A percentile compares a stretch with the other conserved stretches of the same genome.
Evolutionary conservation across 2,113 vertebrate genomes (phyloP).

Genomic region (Carollia perspicillata): DNA sequence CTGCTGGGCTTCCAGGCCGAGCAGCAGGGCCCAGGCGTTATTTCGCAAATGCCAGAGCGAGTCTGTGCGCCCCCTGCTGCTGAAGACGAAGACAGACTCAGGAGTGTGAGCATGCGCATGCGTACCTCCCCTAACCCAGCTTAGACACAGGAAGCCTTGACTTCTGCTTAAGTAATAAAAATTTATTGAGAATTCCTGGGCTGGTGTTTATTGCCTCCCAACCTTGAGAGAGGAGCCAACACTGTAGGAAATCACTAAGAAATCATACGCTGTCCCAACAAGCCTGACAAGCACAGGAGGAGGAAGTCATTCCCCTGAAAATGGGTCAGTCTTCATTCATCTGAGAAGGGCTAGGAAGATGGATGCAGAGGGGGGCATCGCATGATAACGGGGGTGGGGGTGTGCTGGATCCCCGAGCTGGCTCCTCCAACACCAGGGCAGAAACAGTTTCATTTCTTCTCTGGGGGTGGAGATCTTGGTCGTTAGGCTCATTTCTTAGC

Average conservation of each 20-base stretch:
- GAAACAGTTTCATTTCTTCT: not conserved
- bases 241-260: conserved; percentile 51
- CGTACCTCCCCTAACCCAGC: not conserved
- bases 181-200: conserved; percentile 74
- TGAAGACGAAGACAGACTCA: not conserved
- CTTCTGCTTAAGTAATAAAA: conserved; percentile 70
- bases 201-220: conserved; percentile 30
- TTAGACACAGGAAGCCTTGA: not conserved
- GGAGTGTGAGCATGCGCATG: not conserved
- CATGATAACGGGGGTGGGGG: not conserved
- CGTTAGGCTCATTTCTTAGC: conserved; percentile 81
- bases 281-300: not conserved
- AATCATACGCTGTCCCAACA: conserved; percentile 53
- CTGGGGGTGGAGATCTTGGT: not conserved
- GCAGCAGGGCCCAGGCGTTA: not conserved
- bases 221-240: not conserved
- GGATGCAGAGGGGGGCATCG: not conserved
- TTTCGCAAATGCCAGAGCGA: not conserved
- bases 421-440: not conserved
- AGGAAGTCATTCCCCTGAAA: not conserved
- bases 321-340: conserved; percentile 36
- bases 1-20: not conserved
- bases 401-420: not conserved
- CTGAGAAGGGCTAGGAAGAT: not conserved
- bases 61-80: conserved; percentile 58